Evolutionary conservation across 2,888 invertebrate species (phyloP).

Genomic region (Abscondita cerata): DNA sequence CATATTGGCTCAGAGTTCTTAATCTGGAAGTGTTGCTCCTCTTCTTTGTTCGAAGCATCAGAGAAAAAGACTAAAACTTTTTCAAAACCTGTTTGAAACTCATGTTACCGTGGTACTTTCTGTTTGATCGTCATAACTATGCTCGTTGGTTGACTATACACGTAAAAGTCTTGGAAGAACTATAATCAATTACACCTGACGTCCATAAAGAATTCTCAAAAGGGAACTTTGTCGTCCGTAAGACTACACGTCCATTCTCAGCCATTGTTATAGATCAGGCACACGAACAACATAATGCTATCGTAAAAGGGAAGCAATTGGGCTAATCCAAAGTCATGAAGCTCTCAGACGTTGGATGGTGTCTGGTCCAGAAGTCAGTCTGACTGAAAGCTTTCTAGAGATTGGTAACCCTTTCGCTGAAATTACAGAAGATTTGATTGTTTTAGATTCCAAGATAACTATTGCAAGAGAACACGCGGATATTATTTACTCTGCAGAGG

Average conservation of each 20-base stretch:
- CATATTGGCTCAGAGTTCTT: not conserved
- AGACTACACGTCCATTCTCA: not conserved
- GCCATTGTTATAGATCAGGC: not conserved
- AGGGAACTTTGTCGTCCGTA: not conserved
- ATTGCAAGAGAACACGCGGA: too few relatives aligned
- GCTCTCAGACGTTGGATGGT: not conserved
- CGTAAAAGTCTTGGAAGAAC: not conserved
- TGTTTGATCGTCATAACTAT: not conserved
- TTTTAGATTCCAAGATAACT: not conserved
- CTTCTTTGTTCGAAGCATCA: not conserved
- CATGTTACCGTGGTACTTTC: constrained; percentile 1
- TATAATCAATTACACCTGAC: not conserved
- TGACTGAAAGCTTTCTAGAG: too few relatives aligned
- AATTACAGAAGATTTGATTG: not conserved
- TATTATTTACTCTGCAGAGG: too few relatives aligned
- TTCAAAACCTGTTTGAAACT: not conserved
- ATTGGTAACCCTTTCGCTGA: not conserved
- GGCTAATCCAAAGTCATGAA: not conserved
- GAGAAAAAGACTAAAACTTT: not conserved
- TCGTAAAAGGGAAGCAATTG: constrained; percentile 4
- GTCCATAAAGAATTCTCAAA: not conserved
- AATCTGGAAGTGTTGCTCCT: not conserved
- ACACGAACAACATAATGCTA: constrained; percentile 9
- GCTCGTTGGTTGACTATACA: not conserved
- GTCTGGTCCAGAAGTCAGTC: not conserved